Evolutionary conservation across 1,140 invertebrate genomes (phyloP), one percentile per base, ranked within the genome.

Genomic region (Bombus difficillimus): DNA sequence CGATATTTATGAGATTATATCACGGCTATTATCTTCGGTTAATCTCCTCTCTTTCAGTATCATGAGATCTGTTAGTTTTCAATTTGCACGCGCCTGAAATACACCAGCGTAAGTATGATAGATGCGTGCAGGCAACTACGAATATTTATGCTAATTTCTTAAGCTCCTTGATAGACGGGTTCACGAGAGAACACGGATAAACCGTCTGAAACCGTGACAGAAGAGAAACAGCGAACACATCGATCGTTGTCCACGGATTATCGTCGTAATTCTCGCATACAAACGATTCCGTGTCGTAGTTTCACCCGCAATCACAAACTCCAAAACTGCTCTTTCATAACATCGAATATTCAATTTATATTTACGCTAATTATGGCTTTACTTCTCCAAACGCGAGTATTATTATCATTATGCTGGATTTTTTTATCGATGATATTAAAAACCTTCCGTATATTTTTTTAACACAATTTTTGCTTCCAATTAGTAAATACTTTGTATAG

Each of bases 131-230:
- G n/a, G 37, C 66, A 71, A 59, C 75, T 59, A 79, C 75, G 83
- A 84, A 84, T 84, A 84, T 84, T 84, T 84, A 84, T 84, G 83
- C 75, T 84, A 84, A 84, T 84, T 84, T 84, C 75, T 84, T 84
- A 84, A 84, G 83, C 83, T 37, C 6, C 39, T 34, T 71, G 83
- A 84, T 84, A 79, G 83, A 84, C 83, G 83, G 75, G 82, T 37
- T 78, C 75, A 37, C 66, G 37, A 12, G 62, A n/a, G 62, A 32
- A 68, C 73, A 47, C 39, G 66, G 25, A 53, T 83, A 39, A 80
- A 80, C 57, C 47, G 53, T 72, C 66, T 85, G 83, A 85, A 71
- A 85, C 39, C 68, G 83, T 72, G 76, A 80, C 83, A 85, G 76
- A 80, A 32, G 66, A 85, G 76, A 72, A 85, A 85, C 64, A 72